Conservation (phyloP, 2,888 invertebrate genomes). For the Andrena haemorrhoa region DNA sequence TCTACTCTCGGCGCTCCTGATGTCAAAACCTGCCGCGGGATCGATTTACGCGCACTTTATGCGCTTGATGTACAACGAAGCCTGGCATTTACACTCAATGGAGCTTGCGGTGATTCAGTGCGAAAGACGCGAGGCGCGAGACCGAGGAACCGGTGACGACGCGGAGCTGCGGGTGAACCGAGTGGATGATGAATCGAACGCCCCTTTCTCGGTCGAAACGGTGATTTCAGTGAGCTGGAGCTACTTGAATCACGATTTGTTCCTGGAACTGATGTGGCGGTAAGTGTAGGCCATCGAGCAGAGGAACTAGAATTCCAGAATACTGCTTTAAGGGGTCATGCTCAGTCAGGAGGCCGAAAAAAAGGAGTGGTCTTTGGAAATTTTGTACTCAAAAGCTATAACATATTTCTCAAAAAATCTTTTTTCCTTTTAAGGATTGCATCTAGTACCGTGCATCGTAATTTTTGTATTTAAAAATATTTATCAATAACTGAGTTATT, state of each 20-base stretch:
- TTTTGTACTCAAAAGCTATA: no score
- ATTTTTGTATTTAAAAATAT: no score
- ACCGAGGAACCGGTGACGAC: neutral
- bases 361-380: no score
- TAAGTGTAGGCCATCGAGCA: no score
- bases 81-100: constrained; percentile 34
- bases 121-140: constrained; percentile 14
- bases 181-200: neutral
- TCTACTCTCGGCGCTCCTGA: constrained; percentile 47
- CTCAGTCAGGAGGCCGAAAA: no score
- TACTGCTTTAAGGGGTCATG: no score
- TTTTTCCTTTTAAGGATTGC: no score
- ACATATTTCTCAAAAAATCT: no score
- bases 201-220: neutral
- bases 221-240: neutral
- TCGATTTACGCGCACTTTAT: constrained; percentile 67
- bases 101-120: constrained; percentile 52
- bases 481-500: no score
- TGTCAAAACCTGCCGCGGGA: constrained; percentile 63
- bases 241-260: neutral
- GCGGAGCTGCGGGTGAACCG: neutral
- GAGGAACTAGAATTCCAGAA: no score
- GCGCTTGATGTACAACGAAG: constrained; percentile 52
- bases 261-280: neutral
- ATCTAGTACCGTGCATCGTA: no score